Evolutionary conservation across 2,113 vertebrate genomes (phyloP).

Genomic region (Chaetodon auriga): DNA sequence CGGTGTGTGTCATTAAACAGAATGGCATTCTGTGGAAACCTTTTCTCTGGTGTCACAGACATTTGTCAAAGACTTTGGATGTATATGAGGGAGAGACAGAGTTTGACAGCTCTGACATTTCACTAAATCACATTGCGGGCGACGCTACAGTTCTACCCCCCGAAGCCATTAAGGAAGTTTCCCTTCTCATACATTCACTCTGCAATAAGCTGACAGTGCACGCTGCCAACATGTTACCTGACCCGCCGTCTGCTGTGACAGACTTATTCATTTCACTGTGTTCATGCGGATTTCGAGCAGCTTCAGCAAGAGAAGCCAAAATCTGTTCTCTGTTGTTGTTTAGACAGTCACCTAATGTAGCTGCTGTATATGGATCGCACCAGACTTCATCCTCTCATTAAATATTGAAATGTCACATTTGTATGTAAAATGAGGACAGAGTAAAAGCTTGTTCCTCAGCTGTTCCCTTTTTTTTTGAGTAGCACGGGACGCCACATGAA

Average conservation of each 20-base stretch:
- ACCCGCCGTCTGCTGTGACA: slow-evolving; percentile 58
- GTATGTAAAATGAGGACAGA: background rate
- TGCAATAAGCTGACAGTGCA: slow-evolving; percentile 70
- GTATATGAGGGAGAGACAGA: slow-evolving; percentile 60
- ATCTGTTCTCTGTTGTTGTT: background rate
- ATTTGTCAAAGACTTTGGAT: slow-evolving; percentile 73
- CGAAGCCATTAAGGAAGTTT: slow-evolving; percentile 64
- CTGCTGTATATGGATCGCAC: background rate
- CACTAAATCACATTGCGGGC: slow-evolving; percentile 69
- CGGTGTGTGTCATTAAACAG: slow-evolving; percentile 69
- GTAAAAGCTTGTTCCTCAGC: background rate
- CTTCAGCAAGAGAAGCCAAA: slow-evolving; percentile 16
- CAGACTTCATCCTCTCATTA: slow-evolving; percentile 10
- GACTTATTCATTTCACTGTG: slow-evolving; percentile 45
- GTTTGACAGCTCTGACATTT: slow-evolving; percentile 77
- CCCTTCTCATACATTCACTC: slow-evolving; percentile 60
- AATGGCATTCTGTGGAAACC: slow-evolving; percentile 71
- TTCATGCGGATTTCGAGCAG: background rate
- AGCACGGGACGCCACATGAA: background rate
- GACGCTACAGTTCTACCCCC: slow-evolving; percentile 53
- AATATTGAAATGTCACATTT: slow-evolving; percentile 14
- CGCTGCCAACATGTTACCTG: slow-evolving; percentile 62
- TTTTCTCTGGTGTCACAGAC: slow-evolving; percentile 69
- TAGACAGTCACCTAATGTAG: background rate
- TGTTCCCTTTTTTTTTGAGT: background rate